Percentiles rank a stretch among this genome's conserved stretches.
Conservation (phyloP, 2,113 vertebrate species). For the Marcusenius ussheri region DNA sequence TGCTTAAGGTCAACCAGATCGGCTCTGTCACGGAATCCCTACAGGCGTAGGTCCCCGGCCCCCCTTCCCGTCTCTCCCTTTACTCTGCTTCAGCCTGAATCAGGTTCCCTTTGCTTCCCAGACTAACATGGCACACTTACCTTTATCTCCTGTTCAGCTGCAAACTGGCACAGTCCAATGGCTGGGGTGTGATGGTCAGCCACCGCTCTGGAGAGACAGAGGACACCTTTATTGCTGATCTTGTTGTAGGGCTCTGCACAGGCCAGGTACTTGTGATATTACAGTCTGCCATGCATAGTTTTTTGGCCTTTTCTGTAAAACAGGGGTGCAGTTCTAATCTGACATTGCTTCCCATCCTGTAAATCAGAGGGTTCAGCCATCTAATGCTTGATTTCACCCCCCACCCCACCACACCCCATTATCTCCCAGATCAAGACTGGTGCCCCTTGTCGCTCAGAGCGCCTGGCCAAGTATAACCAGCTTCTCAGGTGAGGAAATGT, state of each 20-base stretch:
- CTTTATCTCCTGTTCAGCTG: constrained; percentile 57
- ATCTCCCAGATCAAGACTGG: constrained; percentile 71
- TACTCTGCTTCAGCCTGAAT: background rate
- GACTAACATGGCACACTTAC: background rate
- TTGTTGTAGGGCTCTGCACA: constrained; percentile 90
- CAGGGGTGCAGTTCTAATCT: background rate
- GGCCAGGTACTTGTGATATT: constrained; percentile 65
- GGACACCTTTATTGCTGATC: constrained; percentile 91
- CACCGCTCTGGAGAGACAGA: constrained; percentile 94
- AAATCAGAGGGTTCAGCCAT: background rate
- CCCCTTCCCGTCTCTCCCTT: background rate
- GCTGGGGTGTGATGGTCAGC: constrained; percentile 96
- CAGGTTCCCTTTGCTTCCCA: background rate
- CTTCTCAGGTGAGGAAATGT: constrained; percentile 66
- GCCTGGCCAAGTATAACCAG: constrained; percentile 77
- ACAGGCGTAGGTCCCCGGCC: constrained; percentile 63
- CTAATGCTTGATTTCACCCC: background rate
- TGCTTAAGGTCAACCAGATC: constrained; percentile 98
- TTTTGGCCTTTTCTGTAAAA: background rate
- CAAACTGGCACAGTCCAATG: constrained; percentile 84
- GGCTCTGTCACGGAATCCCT: constrained; percentile 88
- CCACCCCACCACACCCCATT: background rate
- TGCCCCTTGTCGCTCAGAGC: constrained; percentile 73
- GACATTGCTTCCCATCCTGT: background rate
- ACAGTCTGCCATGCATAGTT: background rate